Conservation (phyloP, 2,797 vertebrate genomes). For the Rhinophrynus dorsalis region DNA sequence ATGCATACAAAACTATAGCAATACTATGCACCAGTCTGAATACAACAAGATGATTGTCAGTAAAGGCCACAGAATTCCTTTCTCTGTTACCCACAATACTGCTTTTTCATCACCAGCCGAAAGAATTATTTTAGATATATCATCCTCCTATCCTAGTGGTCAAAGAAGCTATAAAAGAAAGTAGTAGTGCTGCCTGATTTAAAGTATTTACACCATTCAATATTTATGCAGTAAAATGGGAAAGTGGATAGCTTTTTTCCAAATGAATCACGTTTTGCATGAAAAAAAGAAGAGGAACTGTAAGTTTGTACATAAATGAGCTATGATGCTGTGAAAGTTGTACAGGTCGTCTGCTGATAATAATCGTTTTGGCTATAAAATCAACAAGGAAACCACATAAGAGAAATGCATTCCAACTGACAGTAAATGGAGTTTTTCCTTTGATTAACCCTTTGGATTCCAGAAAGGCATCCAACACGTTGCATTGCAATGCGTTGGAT, state of each 20-base stretch:
- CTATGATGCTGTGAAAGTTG: not conserved
- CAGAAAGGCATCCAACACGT: not conserved
- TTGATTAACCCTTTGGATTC: no score
- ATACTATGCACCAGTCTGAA: not conserved
- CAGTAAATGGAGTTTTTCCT: not conserved
- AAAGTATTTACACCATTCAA: not conserved
- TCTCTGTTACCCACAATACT: conserved; percentile 4
- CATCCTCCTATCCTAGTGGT: not conserved
- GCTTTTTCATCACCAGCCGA: conserved; percentile 11
- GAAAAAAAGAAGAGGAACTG: not conserved
- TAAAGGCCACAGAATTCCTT: not conserved
- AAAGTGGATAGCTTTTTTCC: not conserved
- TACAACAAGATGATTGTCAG: conserved; percentile 1
- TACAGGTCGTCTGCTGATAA: not conserved
- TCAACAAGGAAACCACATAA: not conserved
- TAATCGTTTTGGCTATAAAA: not conserved
- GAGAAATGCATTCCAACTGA: not conserved
- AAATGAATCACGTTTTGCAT: no score
- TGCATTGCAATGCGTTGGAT: no score
- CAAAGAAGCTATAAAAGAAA: conserved; percentile 17
- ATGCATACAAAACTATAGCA: not conserved
- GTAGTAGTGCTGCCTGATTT: not conserved
- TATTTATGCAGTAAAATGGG: conserved; percentile 13
- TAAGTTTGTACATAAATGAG: not conserved
- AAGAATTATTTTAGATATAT: conserved; percentile 10